Evolutionary conservation across 1,140 invertebrate genomes (phyloP), one percentile per base, ranked within the genome.

Genomic region (Macrotrachela quadricornifera): DNA sequence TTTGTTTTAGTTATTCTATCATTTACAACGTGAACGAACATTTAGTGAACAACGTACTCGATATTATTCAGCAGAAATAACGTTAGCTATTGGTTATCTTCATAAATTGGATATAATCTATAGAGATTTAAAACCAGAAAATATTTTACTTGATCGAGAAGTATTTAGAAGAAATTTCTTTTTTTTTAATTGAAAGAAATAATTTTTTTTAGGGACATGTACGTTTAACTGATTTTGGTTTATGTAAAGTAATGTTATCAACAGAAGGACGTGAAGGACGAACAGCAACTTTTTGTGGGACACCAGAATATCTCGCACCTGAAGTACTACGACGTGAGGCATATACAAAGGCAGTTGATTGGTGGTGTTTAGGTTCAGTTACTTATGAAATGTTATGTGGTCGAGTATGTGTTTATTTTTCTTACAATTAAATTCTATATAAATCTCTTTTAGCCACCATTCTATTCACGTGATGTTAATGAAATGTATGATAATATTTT

Each of bases 331-430:
- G 62, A 43, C 73, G 74, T 55, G 65, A 71, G 55, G 72, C 76
- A 0, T 80, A 80, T 63, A 76, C 77, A 56, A 69, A 71, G 53
- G 72, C 75, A 8, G 79, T 80, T 39, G 79, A 80, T 62, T 80
- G 79, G 79, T 80, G 79, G 79, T 78, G 77, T 57, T 60, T 80
- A 38, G 79, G 79, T 15, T 74, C 76, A 18, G 78, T 81, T 1
- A 62, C 80, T 1, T 80, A 77, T 65, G 79, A 80, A 67, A 80
- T 80, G 78, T 61, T 80, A 46, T 77, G 75, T 64, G 77, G 78
- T n/a, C 63, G 77, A 60, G 66, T 74, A 56, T 54, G 8, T 44
- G 9, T n/a, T 16, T 30, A 51, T 17, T 42, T 50, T 42, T 40
- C 12, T 43, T 8, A 17, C 6, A 51, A 44, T 16, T 43, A 15